These are phyloP conservation scores for Leptodactylus fuscus DNA, from an alignment of 2,113 vertebrate species.

Conservation along the genomic window DNA sequence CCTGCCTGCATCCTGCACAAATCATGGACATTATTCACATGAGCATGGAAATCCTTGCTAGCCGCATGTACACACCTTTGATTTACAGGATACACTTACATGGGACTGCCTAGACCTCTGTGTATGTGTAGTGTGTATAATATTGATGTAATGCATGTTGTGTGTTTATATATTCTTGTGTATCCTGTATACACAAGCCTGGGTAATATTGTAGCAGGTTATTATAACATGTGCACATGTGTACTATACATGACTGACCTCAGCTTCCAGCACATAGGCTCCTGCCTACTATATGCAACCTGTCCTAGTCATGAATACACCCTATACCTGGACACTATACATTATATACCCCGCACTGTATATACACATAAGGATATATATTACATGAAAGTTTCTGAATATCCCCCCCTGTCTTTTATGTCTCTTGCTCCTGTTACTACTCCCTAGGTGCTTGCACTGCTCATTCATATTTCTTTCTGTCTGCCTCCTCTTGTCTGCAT, in stretches of 20 bases:
- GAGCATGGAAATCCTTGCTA: not conserved
- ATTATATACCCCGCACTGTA: not conserved
- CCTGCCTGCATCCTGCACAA: not conserved
- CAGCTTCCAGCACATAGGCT: no score
- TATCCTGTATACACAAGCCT: not conserved
- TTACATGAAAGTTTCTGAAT: slow-evolving; percentile 9
- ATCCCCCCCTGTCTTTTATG: not conserved
- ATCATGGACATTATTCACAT: not conserved
- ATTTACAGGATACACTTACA: not conserved
- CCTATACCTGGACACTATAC: no score
- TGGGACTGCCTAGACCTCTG: no score
- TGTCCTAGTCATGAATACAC: no score
- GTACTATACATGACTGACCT: not conserved
- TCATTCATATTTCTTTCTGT: not conserved
- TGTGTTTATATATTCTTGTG: not conserved
- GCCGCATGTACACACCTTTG: not conserved
- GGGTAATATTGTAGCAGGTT: not conserved
- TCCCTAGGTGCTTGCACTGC: not conserved
- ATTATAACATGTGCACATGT: not conserved
- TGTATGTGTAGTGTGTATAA: not conserved
- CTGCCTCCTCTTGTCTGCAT: not conserved
- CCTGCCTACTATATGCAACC: not conserved
- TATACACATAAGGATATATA: not conserved
- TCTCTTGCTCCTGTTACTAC: not conserved
- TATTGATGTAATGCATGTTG: not conserved